Evolutionary conservation across 2,797 vertebrate species (phyloP).

Genomic region (Falco novaeseelandiae): DNA sequence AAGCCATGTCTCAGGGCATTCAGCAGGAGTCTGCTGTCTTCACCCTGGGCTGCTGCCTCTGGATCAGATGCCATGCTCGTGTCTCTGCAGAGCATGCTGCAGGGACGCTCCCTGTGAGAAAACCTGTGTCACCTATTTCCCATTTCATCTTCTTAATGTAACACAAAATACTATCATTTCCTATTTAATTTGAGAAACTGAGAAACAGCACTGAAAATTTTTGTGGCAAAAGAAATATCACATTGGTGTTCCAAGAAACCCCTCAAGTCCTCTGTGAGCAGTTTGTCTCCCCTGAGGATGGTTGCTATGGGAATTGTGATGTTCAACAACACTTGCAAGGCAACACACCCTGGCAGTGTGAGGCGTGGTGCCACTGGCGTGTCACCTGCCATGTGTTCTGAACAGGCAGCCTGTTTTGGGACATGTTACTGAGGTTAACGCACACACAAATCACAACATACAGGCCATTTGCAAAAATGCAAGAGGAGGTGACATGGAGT

Average conservation of each 20-base stretch:
- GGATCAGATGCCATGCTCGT: rapidly evolving
- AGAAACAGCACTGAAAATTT: not conserved
- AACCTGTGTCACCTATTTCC: not conserved
- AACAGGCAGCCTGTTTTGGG: not conserved
- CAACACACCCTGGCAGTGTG: rapidly evolving
- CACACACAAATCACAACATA: rapidly evolving
- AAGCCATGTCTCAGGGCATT: rapidly evolving
- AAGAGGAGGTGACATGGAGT: not conserved
- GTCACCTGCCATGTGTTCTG: not conserved
- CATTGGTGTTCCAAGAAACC: not conserved
- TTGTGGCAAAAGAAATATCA: not conserved
- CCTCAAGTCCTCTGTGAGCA: not conserved
- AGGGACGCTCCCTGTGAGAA: rapidly evolving
- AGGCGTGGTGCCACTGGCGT: not conserved
- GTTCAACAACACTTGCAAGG: too few relatives aligned
- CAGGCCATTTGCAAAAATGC: not conserved
- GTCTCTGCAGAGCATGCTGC: not conserved
- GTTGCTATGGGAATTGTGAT: not conserved
- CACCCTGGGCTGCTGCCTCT: rapidly evolving
- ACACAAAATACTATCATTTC: rapidly evolving
- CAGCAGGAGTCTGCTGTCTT: rapidly evolving
- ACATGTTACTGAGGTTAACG: not conserved
- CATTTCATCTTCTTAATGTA: too few relatives aligned
- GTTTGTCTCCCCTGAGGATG: not conserved
- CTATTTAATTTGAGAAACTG: not conserved